Conservation (phyloP, 1,140 invertebrate genomes). For the Sarcophaga bullata region DNA sequence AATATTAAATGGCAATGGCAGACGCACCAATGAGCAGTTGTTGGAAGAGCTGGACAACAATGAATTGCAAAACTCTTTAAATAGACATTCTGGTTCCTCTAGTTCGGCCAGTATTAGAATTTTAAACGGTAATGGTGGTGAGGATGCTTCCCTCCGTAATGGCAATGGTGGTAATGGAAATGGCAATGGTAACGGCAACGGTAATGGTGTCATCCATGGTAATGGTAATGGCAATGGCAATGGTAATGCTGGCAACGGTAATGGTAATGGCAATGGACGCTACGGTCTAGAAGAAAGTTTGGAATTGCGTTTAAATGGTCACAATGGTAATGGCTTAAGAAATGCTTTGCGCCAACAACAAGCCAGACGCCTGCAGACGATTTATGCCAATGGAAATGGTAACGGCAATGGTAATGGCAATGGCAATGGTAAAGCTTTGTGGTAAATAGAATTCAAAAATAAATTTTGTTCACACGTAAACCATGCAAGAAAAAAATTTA, state of each 20-base stretch:
- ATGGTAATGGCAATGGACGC: constrained; percentile 44
- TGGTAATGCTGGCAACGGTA: constrained; percentile 38
- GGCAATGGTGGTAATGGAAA: constrained; percentile 41
- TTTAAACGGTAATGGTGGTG: constrained; percentile 44
- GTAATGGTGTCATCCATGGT: constrained; percentile 25
- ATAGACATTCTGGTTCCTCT: constrained; percentile 23
- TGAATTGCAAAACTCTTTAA: constrained; percentile 33
- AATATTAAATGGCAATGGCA: constrained; percentile 29
- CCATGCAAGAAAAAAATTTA: neutral
- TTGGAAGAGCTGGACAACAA: constrained; percentile 50
- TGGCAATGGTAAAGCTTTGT: constrained; percentile 32
- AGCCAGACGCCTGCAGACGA: neutral
- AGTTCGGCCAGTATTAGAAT: constrained; percentile 36
- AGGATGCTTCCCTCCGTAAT: constrained; percentile 31
- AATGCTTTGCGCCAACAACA: neutral
- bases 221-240: constrained; percentile 40
- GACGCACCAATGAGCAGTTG: constrained; percentile 41
- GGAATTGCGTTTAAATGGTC: neutral
- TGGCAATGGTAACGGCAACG: constrained; percentile 8
- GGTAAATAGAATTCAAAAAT: constrained; percentile 14
- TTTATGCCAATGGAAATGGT: constrained; percentile 24
- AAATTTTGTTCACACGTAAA: neutral
- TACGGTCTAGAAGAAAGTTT: constrained; percentile 7
- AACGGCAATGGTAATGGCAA: constrained; percentile 41
- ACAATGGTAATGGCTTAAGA: neutral